phyloP scores from a whole-genome alignment of 2,797 vertebrate species.

The Scyliorhinus canicula region DNA sequence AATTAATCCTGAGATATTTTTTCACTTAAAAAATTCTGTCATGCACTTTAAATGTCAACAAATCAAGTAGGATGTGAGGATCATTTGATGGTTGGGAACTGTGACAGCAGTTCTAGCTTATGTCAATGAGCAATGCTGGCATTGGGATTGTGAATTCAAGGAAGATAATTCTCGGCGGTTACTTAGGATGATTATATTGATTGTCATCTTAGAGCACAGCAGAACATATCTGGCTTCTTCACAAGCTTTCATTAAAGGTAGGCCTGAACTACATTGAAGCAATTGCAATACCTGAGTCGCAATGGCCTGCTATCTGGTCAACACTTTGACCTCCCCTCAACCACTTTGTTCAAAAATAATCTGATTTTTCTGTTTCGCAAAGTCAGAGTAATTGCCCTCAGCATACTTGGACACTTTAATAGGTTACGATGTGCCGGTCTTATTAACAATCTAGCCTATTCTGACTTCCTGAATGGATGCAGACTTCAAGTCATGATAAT shows the following conservation, averaged over 20 bases:
- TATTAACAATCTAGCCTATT: background rate
- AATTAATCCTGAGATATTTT: background rate
- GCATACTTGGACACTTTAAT: background rate
- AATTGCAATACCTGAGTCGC: background rate
- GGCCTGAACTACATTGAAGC: background rate
- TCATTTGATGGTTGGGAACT: conserved; percentile 6
- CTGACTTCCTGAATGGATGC: background rate
- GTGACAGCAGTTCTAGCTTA: background rate
- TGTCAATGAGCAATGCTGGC: background rate
- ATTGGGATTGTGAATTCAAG: background rate
- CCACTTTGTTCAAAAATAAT: background rate
- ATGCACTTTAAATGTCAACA: background rate
- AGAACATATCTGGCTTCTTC: background rate
- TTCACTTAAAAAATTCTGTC: conserved; percentile 1
- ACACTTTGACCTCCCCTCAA: background rate
- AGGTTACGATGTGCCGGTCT: background rate
- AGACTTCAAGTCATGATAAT: background rate
- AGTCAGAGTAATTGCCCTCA: background rate
- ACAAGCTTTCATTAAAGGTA: background rate
- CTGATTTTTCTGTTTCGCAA: background rate
- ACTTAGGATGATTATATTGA: conserved; percentile 12
- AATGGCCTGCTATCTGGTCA: background rate
- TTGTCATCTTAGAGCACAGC: background rate
- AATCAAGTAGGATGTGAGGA: background rate
- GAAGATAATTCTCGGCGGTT: conserved; percentile 2